Percentiles rank a stretch among this genome's conserved stretches.
phyloP scores from a whole-genome alignment of 2,888 invertebrate genomes.

The Epistrophe eligans region DNA sequence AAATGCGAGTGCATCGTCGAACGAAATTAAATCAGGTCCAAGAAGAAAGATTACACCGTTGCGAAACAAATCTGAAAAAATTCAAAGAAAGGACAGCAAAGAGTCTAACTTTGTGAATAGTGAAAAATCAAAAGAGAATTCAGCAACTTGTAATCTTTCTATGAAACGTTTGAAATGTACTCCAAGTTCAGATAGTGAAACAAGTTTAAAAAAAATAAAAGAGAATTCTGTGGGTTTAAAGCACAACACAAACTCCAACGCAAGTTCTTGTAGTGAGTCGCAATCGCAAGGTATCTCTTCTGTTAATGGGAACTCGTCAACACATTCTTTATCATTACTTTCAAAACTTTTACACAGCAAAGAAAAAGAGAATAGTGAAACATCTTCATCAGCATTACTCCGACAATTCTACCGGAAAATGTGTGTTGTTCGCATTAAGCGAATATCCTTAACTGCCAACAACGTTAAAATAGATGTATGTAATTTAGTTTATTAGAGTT shows the following conservation, averaged over 20 bases:
- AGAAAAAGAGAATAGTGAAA: slow-evolving; percentile 11
- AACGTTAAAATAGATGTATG: slow-evolving; percentile 60
- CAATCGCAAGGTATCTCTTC: background rate
- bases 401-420: slow-evolving; percentile 40
- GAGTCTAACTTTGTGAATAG: background rate
- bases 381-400: background rate
- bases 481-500: slow-evolving; percentile 54
- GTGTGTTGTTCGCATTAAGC: slow-evolving; percentile 68
- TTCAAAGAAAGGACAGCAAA: background rate
- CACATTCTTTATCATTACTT: background rate
- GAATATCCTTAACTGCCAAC: slow-evolving; percentile 49
- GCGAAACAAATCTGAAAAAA: slow-evolving; percentile 13
- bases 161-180: background rate
- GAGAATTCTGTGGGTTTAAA: background rate
- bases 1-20: background rate
- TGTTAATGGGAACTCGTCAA: background rate
- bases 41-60: slow-evolving; percentile 28
- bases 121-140: slow-evolving; percentile 19
- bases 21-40: slow-evolving; percentile 26
- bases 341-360: background rate
- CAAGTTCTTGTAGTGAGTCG: background rate
- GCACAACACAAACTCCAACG: background rate
- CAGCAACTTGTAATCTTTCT: slow-evolving; percentile 20
- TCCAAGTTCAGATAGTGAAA: background rate
- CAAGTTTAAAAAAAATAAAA: slow-evolving; percentile 10